A percentile compares a stretch with the other conserved stretches of the same genome.
Conservation (phyloP, 2,113 vertebrate genomes). For the Corythoichthys haematopterus region DNA sequence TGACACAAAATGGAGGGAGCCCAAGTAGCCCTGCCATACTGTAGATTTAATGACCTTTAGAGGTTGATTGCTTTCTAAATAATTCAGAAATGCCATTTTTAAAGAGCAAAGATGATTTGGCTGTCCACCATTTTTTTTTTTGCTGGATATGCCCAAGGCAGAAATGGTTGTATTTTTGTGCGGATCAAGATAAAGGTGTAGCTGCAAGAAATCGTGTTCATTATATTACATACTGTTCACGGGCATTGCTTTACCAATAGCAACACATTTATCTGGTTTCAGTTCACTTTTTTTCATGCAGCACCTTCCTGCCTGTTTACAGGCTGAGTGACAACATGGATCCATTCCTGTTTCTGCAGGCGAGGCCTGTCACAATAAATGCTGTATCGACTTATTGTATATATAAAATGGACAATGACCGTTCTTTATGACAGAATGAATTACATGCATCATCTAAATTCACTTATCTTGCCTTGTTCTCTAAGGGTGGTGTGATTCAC, state of each 20-base stretch:
- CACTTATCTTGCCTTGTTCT: too few species aligned
- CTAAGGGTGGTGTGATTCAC: too few species aligned
- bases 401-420: too few species aligned
- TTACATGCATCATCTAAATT: too few species aligned
- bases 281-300: not conserved
- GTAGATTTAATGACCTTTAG: not conserved
- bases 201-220: not conserved
- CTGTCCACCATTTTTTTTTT: not conserved
- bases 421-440: too few species aligned
- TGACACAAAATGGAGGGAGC: not conserved
- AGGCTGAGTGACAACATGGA: conserved; percentile 12
- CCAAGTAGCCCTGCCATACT: not conserved
- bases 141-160: not conserved
- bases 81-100: not conserved
- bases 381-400: too few species aligned
- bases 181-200: not conserved
- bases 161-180: not conserved
- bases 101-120: too few species aligned
- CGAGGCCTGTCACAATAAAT: too few species aligned
- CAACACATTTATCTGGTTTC: not conserved
- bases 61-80: not conserved
- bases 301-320: conserved; percentile 7
- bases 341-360: too few species aligned
- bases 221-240: too few species aligned
- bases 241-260: not conserved